Conservation (phyloP, 2,113 vertebrate species). For the Rhagologus leucostigma region DNA sequence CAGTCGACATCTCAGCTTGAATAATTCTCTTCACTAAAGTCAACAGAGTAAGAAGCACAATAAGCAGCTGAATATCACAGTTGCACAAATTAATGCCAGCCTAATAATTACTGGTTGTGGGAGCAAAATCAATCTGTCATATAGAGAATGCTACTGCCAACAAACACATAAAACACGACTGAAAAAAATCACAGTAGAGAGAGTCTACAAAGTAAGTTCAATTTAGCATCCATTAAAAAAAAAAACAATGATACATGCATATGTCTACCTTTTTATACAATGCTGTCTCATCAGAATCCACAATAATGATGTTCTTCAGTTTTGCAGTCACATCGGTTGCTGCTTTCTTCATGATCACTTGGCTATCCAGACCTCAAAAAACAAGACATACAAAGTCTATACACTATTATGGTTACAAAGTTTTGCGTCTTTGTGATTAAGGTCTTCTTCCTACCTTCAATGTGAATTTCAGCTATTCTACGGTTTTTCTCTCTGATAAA, state of each 20-base stretch:
- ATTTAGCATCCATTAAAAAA: neutral
- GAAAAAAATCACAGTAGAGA: neutral
- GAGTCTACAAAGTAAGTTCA: neutral
- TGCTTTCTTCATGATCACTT: slow-evolving; percentile 85
- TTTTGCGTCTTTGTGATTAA: neutral
- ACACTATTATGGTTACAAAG: neutral
- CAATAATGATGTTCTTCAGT: slow-evolving; percentile 88
- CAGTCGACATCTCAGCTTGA: neutral
- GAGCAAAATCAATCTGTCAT: neutral
- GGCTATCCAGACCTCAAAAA: slow-evolving; percentile 85
- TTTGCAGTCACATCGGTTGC: slow-evolving; percentile 86
- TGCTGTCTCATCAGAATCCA: slow-evolving; percentile 87
- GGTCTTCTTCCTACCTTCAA: slow-evolving; percentile 82
- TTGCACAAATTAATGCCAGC: neutral
- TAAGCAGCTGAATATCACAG: neutral
- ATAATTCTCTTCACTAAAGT: neutral
- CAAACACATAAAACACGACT: neutral
- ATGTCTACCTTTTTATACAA: slow-evolving; percentile 90
- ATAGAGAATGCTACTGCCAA: neutral
- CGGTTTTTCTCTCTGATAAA: slow-evolving; percentile 89
- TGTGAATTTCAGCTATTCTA: slow-evolving; percentile 89
- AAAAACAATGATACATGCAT: neutral
- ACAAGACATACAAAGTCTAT: neutral
- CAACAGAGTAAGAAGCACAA: neutral
- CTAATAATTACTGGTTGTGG: neutral